A percentile compares a stretch with the other conserved stretches of the same genome.
Evolutionary conservation across 2,888 invertebrate species (phyloP).

Genomic region (Exocentrus adspersus): DNA sequence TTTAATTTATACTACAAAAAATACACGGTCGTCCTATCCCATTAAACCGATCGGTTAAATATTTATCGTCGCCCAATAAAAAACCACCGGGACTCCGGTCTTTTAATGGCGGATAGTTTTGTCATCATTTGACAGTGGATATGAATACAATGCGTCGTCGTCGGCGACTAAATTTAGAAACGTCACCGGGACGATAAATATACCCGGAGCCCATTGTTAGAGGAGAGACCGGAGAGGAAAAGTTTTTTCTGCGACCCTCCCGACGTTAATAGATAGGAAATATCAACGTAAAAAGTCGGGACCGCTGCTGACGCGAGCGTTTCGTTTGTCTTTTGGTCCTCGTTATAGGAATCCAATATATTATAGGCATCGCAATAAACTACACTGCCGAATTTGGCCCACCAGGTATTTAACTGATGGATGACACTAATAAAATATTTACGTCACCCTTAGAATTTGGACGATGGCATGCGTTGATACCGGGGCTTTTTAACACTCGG

Average conservation of each 20-base stretch:
- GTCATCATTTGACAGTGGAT: conserved; percentile 43
- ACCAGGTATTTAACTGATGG: too few species aligned
- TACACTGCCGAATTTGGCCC: too few species aligned
- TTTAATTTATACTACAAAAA: conserved; percentile 30
- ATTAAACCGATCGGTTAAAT: conserved; percentile 43
- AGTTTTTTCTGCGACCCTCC: conserved; percentile 22
- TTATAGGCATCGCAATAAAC: too few species aligned
- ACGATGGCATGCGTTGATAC: too few species aligned
- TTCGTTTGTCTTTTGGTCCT: conserved; percentile 4
- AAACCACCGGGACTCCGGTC: conserved; percentile 39
- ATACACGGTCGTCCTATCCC: conserved; percentile 41
- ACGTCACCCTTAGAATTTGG: too few species aligned
- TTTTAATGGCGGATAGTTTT: conserved; percentile 44
- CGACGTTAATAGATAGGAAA: conserved; percentile 32
- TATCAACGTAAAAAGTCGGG: conserved; percentile 25
- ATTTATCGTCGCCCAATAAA: conserved; percentile 46
- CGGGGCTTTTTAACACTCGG: too few species aligned
- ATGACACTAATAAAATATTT: too few species aligned
- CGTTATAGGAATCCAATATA: background rate
- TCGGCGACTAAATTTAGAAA: conserved; percentile 28
- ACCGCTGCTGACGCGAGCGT: background rate
- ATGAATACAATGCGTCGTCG: conserved; percentile 43
- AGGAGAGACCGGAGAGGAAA: background rate
- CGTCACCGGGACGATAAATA: conserved; percentile 18
- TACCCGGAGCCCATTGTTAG: conserved; percentile 15